These are phyloP conservation scores for Bostrychus sinensis DNA, from an alignment of 2,113 vertebrate genomes.

Conservation along the genomic window DNA sequence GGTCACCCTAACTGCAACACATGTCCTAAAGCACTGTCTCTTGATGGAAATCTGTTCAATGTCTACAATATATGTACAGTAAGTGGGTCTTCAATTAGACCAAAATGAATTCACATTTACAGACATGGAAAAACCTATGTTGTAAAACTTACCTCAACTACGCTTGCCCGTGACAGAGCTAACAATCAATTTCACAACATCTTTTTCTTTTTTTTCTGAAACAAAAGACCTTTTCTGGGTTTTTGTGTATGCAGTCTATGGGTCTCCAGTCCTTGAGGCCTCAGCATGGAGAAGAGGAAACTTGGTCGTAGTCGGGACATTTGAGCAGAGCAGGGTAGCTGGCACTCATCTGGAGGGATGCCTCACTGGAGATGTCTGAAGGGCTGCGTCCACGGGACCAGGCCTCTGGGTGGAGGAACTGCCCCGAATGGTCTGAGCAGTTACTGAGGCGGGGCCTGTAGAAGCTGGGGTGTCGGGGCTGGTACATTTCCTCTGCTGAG, in stretches of 20 bases:
- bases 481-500: slow-evolving; percentile 83
- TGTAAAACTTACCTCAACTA: too few species aligned
- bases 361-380: slow-evolving; percentile 86
- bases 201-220: slow-evolving; percentile 24
- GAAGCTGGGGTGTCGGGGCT: slow-evolving; percentile 79
- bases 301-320: slow-evolving; percentile 83
- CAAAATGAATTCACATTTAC: too few species aligned
- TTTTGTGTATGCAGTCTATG: neutral
- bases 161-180: too few species aligned
- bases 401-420: slow-evolving; percentile 86
- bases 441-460: slow-evolving; percentile 87
- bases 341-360: slow-evolving; percentile 86
- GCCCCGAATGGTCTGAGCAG: slow-evolving; percentile 88
- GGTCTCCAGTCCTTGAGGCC: neutral
- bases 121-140: neutral
- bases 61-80: neutral
- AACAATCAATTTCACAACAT: too few species aligned
- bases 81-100: neutral
- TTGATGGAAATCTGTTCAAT: neutral
- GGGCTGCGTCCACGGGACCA: slow-evolving; percentile 86
- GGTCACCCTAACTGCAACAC: too few species aligned
- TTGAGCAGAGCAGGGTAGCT: slow-evolving; percentile 87
- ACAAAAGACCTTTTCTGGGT: neutral
- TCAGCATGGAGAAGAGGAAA: slow-evolving; percentile 87
- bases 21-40: neutral